These are phyloP conservation scores for Tetragonisca angustula DNA, from an alignment of 2,888 invertebrate species.

Conservation along the genomic window DNA sequence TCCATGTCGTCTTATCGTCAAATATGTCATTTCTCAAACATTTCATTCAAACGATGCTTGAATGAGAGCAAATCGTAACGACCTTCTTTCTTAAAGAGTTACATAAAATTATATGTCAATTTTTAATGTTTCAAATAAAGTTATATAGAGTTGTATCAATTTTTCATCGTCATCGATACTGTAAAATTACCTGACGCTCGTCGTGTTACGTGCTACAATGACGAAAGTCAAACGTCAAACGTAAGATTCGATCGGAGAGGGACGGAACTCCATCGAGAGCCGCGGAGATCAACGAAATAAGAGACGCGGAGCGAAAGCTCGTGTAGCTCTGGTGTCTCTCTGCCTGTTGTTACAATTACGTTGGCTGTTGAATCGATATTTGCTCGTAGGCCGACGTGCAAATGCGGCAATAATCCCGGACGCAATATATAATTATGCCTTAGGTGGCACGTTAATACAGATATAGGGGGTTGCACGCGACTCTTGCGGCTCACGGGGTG, in stretches of 20 bases:
- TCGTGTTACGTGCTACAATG: too few species aligned
- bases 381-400: slow-evolving; percentile 58
- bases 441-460: slow-evolving; percentile 73
- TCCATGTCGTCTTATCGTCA: too few species aligned
- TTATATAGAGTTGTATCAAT: too few species aligned
- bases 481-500: slow-evolving; percentile 57
- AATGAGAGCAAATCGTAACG: too few species aligned
- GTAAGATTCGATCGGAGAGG: background rate
- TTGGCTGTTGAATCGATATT: slow-evolving; percentile 64
- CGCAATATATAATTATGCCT: slow-evolving; percentile 74
- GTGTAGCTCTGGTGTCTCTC: background rate
- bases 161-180: too few species aligned
- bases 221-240: background rate
- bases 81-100: too few species aligned
- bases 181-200: too few species aligned
- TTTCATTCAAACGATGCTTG: too few species aligned
- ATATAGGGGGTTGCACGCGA: slow-evolving; percentile 64
- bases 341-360: slow-evolving; percentile 25
- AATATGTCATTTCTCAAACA: too few species aligned
- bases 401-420: slow-evolving; percentile 68
- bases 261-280: background rate
- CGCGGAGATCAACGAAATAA: background rate
- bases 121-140: too few species aligned
- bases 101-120: too few species aligned
- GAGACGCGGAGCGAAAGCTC: background rate